Conservation (phyloP, 2,888 invertebrate genomes). For the Ichneumoninae sp. region DNA sequence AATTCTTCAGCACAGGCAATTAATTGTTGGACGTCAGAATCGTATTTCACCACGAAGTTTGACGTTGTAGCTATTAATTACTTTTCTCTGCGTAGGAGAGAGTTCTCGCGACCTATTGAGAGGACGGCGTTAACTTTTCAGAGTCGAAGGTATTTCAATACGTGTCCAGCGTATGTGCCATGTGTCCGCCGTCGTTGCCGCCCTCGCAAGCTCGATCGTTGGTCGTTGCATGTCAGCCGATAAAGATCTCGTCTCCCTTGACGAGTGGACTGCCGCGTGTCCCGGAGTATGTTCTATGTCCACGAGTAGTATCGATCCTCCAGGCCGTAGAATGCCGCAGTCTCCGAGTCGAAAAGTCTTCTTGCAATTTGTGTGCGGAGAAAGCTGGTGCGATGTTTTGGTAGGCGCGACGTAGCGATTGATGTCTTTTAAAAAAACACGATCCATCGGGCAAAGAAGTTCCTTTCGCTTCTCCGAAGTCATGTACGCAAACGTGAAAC, state of each 20-base stretch:
- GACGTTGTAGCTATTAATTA: background rate
- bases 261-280: constrained; percentile 48
- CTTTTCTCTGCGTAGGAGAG: background rate
- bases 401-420: background rate
- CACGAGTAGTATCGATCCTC: constrained; percentile 55
- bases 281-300: constrained; percentile 44
- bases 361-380: background rate
- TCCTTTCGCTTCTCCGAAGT: background rate
- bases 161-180: constrained; percentile 2
- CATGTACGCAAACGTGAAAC: background rate
- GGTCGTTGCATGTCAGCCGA: constrained; percentile 63
- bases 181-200: background rate
- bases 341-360: background rate
- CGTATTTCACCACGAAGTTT: background rate
- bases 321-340: constrained; percentile 39
- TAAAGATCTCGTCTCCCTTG: constrained; percentile 55
- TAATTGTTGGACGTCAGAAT: background rate
- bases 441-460: background rate
- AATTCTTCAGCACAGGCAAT: background rate
- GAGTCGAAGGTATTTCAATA: constrained; percentile 45
- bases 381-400: background rate
- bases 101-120: constrained; percentile 1
- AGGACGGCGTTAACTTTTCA: constrained; percentile 31
- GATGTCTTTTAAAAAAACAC: background rate
- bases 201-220: constrained; percentile 30